Base-by-base conservation (phyloP, 2,888 invertebrate species). In the Drosophila austrosaltans region DNA sequence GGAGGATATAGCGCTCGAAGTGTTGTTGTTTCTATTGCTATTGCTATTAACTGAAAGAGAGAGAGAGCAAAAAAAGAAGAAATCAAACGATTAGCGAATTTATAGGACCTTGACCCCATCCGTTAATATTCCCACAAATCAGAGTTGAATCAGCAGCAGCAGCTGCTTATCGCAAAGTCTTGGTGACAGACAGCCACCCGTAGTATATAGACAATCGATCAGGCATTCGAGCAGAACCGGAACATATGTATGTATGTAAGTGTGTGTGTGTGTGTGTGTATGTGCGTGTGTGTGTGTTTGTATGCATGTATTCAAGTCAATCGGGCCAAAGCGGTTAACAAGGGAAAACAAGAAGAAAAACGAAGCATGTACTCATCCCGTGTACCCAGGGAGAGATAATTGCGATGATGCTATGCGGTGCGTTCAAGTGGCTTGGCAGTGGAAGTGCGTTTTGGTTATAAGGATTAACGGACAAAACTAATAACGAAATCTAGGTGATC, bases 51-150 rank as follows among this genome's bases (percentile, higher is more conserved):
- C 78, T 85, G 63, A 0, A 73, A 77, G 53, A 53, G 6, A 53
- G 6, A 42, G 25, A 28, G 16, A 53, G 10, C 3, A 3, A 40
- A 16, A 32, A 42, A 69, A 63, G 36, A 10, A 39, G 8, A 16
- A 48, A 64, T 22, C 7, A 54, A 7, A 40, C 53, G 65, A 74
- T 85, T 61, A 82, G 28, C 7, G 22, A 8, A 20, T 39, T 4
- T 7, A 10, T 25, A 57, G 72, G 63, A 85, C 81, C 72, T 76
- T 81, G 78, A 78, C 56, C 82, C 61, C 63, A 39, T 22, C 30
- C 22, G 6, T 7, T 20, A 53, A 39, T 66, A 56, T 63, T 64
- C 53, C 42, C 8, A 68, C 75, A 59, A 48, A 25, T 39, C 36
- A 42, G 36, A 44, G 57, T 66, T 66, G 66, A 79, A 64, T 73